Evolutionary conservation across 2,888 invertebrate genomes (phyloP).

Genomic region (Cosmia pyralina): DNA sequence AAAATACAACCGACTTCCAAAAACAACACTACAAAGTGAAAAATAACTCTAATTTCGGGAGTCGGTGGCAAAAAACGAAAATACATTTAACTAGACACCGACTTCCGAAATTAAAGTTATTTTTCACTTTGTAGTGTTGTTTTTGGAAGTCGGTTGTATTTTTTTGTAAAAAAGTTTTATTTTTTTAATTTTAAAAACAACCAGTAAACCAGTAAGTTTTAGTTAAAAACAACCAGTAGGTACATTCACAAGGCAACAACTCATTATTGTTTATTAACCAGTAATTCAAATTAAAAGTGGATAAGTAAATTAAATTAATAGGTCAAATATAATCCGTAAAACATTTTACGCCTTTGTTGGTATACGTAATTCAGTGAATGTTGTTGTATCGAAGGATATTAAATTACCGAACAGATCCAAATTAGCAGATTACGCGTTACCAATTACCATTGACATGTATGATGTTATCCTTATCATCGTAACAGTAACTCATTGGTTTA

Average conservation of each 20-base stretch:
- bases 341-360: background rate
- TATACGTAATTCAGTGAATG: background rate
- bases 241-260: background rate
- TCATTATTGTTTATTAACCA: background rate
- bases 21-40: too few relatives aligned
- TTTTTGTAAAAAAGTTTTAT: too few relatives aligned
- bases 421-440: slow-evolving; percentile 41
- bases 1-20: too few relatives aligned
- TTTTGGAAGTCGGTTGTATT: too few relatives aligned
- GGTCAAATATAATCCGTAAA: background rate
- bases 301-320: background rate
- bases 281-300: background rate
- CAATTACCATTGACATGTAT: slow-evolving; percentile 32
- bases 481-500: slow-evolving; percentile 42
- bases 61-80: too few relatives aligned
- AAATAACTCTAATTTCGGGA: too few relatives aligned
- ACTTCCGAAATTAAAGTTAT: too few relatives aligned
- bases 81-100: too few relatives aligned
- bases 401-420: slow-evolving; percentile 27
- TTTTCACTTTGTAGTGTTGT: too few relatives aligned
- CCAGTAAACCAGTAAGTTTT: too few relatives aligned
- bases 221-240: background rate
- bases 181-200: too few relatives aligned
- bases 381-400: slow-evolving; percentile 4
- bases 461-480: slow-evolving; percentile 30